Base-by-base conservation (phyloP, 2,113 vertebrate species). In the Lota lota region DNA sequence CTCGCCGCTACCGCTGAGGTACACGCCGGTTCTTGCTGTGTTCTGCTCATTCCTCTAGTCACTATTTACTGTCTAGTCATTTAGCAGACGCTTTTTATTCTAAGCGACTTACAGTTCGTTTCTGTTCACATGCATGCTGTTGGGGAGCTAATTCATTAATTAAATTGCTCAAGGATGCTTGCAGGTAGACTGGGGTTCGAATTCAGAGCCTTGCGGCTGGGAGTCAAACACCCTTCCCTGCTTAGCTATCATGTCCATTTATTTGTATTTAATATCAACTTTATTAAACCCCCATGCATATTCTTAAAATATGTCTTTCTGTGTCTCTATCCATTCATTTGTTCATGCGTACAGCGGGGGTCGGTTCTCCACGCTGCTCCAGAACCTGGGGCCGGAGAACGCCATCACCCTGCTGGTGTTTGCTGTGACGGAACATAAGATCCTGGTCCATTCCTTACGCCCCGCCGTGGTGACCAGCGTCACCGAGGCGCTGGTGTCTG, bases 391-490 rank as follows among this genome's bases (percentile, higher is more conserved):
- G 19, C 95, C 97, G 57, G 96, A 97, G 87, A 98, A 99, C 20
- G 95, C 96, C 0, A 87, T 96, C 76, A 97, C 94, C 53, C 84
- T 99, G 33, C 88, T 99, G 70, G 96, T 99, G 28, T 95, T 98
- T 78, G 97, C 96, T 1, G 95, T 99, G 69, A 98, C 97, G 0
- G 97, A 99, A 68, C 96, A 99, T 70, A 99, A 99, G 89, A 98
- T 99, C 83, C 94, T 99, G 74, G 94, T 99, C 70, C 97, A 99
- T 85, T 99, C 97, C 0, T 68, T 99, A 20, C 91, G 97, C 15
- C 97, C 97, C 1, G 97, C 97, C 0, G 97, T 99, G 53, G 94
- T 99, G 58, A 99, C 97, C 1, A 99, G 97, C 61, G 97, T 98
- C 79, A 95, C 97, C 0, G 97, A 99, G 87, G 97, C 97, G 10